These are phyloP conservation scores for Engystomops pustulosus DNA, from an alignment of 2,113 vertebrate genomes.

Conservation along the genomic window DNA sequence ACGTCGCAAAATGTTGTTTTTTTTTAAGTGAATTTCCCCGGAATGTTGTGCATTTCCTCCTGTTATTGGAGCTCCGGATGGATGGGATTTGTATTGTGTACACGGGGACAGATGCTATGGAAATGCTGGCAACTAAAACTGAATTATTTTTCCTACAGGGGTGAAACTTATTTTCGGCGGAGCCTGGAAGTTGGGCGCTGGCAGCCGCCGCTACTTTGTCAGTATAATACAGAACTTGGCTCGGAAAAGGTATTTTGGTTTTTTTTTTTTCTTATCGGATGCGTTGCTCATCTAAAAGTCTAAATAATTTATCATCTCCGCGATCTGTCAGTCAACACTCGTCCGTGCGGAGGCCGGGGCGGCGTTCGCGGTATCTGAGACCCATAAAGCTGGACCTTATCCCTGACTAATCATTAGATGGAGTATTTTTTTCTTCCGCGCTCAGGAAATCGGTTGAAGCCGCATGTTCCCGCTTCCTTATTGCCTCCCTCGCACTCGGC, in stretches of 20 bases:
- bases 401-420: constrained; percentile 39
- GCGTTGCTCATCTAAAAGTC: constrained; percentile 30
- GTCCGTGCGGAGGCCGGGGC: neutral
- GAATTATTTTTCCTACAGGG: constrained; percentile 29
- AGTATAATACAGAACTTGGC: constrained; percentile 41
- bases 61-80: neutral
- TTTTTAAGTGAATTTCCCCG: neutral
- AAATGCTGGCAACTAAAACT: constrained; percentile 29
- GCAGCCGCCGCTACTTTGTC: neutral
- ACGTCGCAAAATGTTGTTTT: neutral
- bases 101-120: neutral
- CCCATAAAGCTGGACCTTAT: neutral
- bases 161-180: constrained; percentile 15
- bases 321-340: constrained; percentile 26
- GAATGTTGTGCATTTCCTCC: neutral
- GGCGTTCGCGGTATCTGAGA: neutral
- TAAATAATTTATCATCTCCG: constrained; percentile 53
- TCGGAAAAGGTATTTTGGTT: neutral
- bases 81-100: constrained; percentile 21
- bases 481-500: constrained; percentile 24
- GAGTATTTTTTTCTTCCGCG: neutral
- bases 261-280: neutral
- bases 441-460: too few species aligned
- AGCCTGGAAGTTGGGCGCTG: neutral
- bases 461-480: too few species aligned